These are phyloP conservation scores for Benthochromis sp. DNA, from an alignment of 2,113 vertebrate species.

Conservation along the genomic window DNA sequence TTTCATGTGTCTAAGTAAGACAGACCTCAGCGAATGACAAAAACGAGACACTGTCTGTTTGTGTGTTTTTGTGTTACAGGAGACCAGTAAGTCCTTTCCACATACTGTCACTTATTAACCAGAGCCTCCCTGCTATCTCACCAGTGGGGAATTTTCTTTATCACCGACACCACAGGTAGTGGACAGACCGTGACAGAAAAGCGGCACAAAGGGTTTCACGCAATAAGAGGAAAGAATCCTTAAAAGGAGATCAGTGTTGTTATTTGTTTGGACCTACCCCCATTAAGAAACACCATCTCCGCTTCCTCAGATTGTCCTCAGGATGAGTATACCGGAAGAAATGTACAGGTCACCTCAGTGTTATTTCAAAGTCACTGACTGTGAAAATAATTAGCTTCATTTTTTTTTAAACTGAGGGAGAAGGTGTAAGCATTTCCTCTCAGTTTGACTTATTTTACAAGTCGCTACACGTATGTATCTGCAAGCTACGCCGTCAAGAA, in stretches of 20 bases:
- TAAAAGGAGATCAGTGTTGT: conserved; percentile 43
- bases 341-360: background rate
- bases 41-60: background rate
- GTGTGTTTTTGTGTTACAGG: background rate
- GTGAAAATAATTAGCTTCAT: background rate
- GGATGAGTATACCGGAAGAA: conserved; percentile 1
- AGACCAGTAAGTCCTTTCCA: background rate
- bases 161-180: conserved; percentile 49
- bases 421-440: background rate
- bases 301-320: conserved; percentile 52
- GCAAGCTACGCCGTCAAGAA: background rate
- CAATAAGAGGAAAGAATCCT: conserved; percentile 5
- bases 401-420: background rate
- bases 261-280: background rate
- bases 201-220: background rate
- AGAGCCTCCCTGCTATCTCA: background rate
- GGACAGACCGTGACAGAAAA: background rate
- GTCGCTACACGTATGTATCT: background rate
- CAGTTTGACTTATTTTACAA: background rate
- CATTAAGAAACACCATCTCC: conserved; percentile 1
- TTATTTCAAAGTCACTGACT: background rate
- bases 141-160: conserved; percentile 50
- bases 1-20: background rate
- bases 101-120: conserved; percentile 64
- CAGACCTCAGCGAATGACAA: background rate